These are phyloP conservation scores for Chionis minor DNA, from an alignment of 2,113 vertebrate genomes.

Conservation along the genomic window DNA sequence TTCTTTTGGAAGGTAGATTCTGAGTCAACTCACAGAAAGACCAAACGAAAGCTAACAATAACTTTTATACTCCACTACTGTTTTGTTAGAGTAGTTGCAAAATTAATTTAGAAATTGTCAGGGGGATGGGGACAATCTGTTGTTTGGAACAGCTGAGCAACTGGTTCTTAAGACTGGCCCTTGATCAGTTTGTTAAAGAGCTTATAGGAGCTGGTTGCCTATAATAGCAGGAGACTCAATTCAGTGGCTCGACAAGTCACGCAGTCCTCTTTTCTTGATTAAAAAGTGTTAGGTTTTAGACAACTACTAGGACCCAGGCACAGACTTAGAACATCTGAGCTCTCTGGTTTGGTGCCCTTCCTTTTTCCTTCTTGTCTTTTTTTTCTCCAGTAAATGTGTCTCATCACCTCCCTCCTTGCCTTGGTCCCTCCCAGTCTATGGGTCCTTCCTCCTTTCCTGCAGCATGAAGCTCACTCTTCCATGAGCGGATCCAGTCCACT, in stretches of 20 bases:
- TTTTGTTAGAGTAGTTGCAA: neutral
- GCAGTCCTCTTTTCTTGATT: neutral
- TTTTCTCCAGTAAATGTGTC: too few relatives aligned
- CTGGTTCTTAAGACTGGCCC: neutral
- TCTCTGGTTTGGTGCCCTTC: neutral
- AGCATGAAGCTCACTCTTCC: too few relatives aligned
- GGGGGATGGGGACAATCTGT: neutral
- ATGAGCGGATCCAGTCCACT: too few relatives aligned
- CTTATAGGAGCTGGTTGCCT: neutral
- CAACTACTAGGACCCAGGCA: neutral
- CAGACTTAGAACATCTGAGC: neutral
- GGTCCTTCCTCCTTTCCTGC: too few relatives aligned
- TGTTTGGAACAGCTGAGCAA: neutral
- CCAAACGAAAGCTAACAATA: neutral
- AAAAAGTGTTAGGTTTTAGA: neutral
- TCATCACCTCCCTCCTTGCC: too few relatives aligned
- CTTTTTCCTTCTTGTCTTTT: too few relatives aligned
- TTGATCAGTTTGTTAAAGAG: neutral
- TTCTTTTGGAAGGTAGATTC: neutral
- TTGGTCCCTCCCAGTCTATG: too few relatives aligned
- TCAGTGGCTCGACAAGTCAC: neutral
- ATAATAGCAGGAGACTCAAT: fast-evolving
- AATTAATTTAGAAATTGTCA: neutral
- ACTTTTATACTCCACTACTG: neutral
- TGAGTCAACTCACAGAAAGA: neutral